Evolutionary conservation across 2,888 invertebrate species (phyloP), one percentile per base, ranked within the genome.

Genomic region (Lycophotia porphyrea): DNA sequence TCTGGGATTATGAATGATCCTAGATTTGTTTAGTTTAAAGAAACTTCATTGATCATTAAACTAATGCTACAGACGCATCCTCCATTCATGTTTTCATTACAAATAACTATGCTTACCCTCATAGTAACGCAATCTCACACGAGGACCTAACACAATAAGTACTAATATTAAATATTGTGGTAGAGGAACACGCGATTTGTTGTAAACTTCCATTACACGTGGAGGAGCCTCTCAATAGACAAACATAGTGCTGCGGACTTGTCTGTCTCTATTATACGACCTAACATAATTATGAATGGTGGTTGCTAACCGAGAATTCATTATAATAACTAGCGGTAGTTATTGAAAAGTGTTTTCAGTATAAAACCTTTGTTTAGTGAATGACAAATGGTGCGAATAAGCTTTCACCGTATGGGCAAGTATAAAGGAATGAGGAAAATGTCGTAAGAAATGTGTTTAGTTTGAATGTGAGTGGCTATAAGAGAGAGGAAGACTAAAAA

Each of bases 121-220:
- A 63, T 63, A 42, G 78, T 55, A 81, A 79, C 78, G 36, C 5
- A 1, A 15, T 18, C 72, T 58, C 80, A 75, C 47, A 78, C 75
- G 52, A 63, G 55, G 27, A 67, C 52, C 47, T 42, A 31, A 61
- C 39, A 63, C 75, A 74, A 81, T 81, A 78, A 74, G 61, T 49
- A 55, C 65, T 76, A 81, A 71, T 81, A 74, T 84, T 81, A 71
- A 84, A 81, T 78, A 81, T 84, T 74, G 74, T 81, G 66, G 34
- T 47, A 58, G 21, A 36, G 65, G 74, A 83, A 69, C 73, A 66
- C 63, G 74, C 65, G 71, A 74, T 27, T 61, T 82, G 74, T 78
- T 83, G 81, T 86, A 88, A 87, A 81, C 81, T 84, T 85, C 75
- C 78, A 74, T 82, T 76, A 74, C 87, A 87, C 88, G 88, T 87